These are phyloP conservation scores for Gopherus flavomarginatus DNA, from an alignment of 2,113 vertebrate genomes.

Conservation along the genomic window DNA sequence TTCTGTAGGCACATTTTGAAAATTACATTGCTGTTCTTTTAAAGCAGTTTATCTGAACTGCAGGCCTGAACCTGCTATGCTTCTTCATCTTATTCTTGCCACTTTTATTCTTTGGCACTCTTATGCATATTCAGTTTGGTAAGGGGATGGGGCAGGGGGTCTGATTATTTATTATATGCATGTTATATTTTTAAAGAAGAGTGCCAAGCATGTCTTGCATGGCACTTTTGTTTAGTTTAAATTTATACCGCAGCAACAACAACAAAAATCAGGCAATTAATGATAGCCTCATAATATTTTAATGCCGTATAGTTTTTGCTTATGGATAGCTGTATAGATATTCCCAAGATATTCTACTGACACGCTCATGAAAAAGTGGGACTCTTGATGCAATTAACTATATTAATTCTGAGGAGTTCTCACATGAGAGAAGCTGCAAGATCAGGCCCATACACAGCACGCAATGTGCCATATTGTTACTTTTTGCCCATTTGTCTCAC, in stretches of 20 bases:
- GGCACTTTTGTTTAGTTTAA: no score
- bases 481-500: neutral
- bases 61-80: constrained; percentile 2
- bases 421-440: neutral
- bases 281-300: neutral
- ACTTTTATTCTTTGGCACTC: neutral
- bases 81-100: neutral
- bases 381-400: neutral
- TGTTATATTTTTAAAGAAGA: neutral
- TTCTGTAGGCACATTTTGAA: neutral
- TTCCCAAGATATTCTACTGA: neutral
- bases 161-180: neutral
- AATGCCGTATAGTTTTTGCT: neutral
- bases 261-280: neutral
- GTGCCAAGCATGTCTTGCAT: neutral
- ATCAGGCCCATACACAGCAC: neutral
- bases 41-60: constrained; percentile 9
- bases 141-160: no score
- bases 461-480: neutral
- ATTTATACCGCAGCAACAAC: neutral
- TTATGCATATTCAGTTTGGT: neutral
- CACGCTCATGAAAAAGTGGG: neutral
- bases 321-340: neutral
- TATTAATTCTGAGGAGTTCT: neutral
- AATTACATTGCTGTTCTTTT: constrained; percentile 27